Percentiles rank a stretch among this genome's conserved stretches.
phyloP scores from a whole-genome alignment of 2,888 invertebrate genomes.

The Norana najaformis region DNA sequence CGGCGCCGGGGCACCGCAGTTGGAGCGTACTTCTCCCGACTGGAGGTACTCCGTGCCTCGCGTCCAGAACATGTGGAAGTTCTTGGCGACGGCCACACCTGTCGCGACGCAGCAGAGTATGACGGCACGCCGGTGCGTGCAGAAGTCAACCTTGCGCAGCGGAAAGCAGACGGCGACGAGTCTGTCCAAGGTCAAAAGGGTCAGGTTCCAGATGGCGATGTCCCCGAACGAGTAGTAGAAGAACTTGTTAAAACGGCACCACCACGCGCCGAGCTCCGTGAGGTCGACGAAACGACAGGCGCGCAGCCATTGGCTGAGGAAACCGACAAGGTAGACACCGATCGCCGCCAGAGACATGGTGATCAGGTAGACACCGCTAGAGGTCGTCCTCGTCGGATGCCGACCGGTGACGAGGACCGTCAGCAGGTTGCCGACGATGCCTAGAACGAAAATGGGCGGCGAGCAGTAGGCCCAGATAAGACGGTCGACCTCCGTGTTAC shows the following conservation, averaged over 20 bases:
- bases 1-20: constrained; percentile 38
- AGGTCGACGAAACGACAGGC: constrained; percentile 31
- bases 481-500: neutral
- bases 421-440: constrained; percentile 44
- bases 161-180: constrained; percentile 54
- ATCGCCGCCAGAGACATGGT: constrained; percentile 44
- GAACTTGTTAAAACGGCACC: constrained; percentile 54
- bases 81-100: constrained; percentile 46
- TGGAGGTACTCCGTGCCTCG: constrained; percentile 38
- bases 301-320: constrained; percentile 45
- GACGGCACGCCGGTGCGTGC: constrained; percentile 48
- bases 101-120: constrained; percentile 43
- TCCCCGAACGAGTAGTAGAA: constrained; percentile 51
- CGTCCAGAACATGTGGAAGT: constrained; percentile 55
- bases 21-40: neutral
- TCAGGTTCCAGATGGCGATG: constrained; percentile 55
- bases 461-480: constrained; percentile 43
- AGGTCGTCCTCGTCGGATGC: constrained; percentile 39
- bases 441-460: constrained; percentile 44
- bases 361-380: constrained; percentile 44
- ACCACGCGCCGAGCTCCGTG: constrained; percentile 23
- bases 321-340: constrained; percentile 41
- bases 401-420: constrained; percentile 43
- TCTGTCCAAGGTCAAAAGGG: constrained; percentile 54
- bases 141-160: constrained; percentile 42